phyloP scores from a whole-genome alignment of 2,113 vertebrate genomes.

The Campylorhamphus procurvoides region DNA sequence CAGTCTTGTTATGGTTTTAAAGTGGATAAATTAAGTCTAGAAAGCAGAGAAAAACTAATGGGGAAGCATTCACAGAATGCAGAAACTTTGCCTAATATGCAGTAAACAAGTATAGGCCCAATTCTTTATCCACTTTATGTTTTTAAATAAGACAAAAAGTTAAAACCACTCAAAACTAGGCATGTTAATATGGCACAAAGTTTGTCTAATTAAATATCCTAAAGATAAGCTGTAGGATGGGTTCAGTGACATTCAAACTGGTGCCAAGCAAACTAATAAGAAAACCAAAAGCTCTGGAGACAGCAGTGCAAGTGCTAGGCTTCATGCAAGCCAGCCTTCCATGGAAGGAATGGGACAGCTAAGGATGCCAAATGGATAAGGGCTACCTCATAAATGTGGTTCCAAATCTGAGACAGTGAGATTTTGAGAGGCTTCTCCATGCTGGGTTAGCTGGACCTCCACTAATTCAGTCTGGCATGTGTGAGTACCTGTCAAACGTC shows the following conservation, averaged over 20 bases:
- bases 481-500: not conserved
- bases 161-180: not conserved
- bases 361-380: not conserved
- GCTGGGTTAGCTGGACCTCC: not conserved
- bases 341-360: not conserved
- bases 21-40: slow-evolving; percentile 6
- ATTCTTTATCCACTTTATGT: not conserved
- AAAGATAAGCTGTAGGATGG: not conserved
- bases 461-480: not conserved
- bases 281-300: not conserved
- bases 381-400: not conserved
- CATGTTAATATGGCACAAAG: not conserved
- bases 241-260: not conserved
- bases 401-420: not conserved
- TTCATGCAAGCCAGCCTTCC: not conserved
- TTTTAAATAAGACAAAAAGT: not conserved
- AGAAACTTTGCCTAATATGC: not conserved
- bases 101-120: not conserved
- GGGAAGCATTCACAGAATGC: not conserved
- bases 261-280: not conserved
- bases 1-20: not conserved
- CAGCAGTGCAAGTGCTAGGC: not conserved
- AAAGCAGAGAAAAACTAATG: not conserved
- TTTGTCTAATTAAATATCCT: not conserved
- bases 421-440: not conserved